phyloP scores from a whole-genome alignment of 2,113 vertebrate species.

The Physeter macrocephalus region DNA sequence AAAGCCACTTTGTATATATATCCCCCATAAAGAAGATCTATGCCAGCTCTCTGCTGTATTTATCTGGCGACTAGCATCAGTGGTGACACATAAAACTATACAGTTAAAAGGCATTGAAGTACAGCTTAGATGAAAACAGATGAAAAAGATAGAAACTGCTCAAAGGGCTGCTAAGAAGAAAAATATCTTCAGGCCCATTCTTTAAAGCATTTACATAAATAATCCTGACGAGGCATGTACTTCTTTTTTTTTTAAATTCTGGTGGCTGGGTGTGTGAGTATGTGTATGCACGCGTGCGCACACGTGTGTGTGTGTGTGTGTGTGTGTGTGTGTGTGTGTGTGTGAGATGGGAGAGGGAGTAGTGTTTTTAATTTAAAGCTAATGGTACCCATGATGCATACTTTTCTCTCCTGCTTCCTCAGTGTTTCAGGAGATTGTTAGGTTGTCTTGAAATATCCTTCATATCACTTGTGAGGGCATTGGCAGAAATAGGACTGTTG shows the following conservation, averaged over 20 bases:
- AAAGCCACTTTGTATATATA: constrained; percentile 67
- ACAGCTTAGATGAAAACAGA: constrained; percentile 69
- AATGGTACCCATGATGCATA: not conserved
- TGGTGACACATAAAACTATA: constrained; percentile 71
- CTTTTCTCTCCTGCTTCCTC: not conserved
- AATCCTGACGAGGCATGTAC: constrained; percentile 25
- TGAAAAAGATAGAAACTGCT: constrained; percentile 69
- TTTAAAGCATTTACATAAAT: constrained; percentile 71
- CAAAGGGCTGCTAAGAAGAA: constrained; percentile 58
- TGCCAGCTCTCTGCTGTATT: constrained; percentile 58
- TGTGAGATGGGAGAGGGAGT: not conserved
- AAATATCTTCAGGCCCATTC: constrained; percentile 59
- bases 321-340: not conserved
- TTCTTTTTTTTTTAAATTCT: not conserved
- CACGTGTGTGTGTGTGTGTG: not conserved
- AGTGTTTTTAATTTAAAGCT: constrained; percentile 11
- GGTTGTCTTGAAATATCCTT: not conserved
- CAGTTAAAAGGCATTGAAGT: constrained; percentile 73
- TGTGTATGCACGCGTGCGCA: not conserved
- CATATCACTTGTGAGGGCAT: not conserved
- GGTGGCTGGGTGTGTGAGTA: not conserved
- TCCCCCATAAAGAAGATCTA: constrained; percentile 71
- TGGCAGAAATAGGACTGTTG: not conserved
- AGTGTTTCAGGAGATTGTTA: not conserved
- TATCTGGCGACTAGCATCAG: constrained; percentile 66